A percentile compares a stretch with the other conserved stretches of the same genome.
Evolutionary conservation across 2,797 vertebrate species (phyloP).

Genomic region (Girardinus metallicus): DNA sequence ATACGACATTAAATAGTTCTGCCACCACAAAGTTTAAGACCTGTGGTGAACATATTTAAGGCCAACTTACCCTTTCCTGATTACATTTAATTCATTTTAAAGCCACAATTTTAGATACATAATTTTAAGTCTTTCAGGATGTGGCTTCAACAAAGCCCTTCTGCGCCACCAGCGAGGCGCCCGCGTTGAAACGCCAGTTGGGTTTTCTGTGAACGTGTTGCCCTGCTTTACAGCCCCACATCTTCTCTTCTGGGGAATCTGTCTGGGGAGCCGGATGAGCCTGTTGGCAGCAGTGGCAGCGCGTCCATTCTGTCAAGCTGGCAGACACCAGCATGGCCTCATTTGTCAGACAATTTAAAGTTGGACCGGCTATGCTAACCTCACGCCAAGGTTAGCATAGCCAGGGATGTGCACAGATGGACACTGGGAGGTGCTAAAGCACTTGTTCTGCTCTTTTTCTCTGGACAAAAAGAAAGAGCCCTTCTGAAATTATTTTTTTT

Average conservation of each 20-base stretch:
- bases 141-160: background rate
- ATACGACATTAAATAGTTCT: too few species aligned
- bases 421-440: too few species aligned
- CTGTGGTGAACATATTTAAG: too few species aligned
- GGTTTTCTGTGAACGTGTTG: background rate
- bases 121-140: too few species aligned
- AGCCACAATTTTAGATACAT: too few species aligned
- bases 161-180: background rate
- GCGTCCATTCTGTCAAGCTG: background rate
- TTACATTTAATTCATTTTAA: too few species aligned
- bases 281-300: background rate
- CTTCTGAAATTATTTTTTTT: too few species aligned
- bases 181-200: background rate
- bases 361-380: background rate
- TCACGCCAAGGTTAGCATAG: background rate
- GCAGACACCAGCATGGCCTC: background rate
- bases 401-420: too few species aligned
- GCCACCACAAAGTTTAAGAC: too few species aligned
- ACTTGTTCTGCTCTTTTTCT: too few species aligned
- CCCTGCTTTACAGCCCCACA: background rate
- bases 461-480: too few species aligned
- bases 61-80: too few species aligned
- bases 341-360: background rate
- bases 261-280: background rate
- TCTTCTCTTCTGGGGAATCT: background rate